These are phyloP conservation scores for Spilarctia lutea DNA, from an alignment of 2,888 invertebrate genomes.

Conservation along the genomic window DNA sequence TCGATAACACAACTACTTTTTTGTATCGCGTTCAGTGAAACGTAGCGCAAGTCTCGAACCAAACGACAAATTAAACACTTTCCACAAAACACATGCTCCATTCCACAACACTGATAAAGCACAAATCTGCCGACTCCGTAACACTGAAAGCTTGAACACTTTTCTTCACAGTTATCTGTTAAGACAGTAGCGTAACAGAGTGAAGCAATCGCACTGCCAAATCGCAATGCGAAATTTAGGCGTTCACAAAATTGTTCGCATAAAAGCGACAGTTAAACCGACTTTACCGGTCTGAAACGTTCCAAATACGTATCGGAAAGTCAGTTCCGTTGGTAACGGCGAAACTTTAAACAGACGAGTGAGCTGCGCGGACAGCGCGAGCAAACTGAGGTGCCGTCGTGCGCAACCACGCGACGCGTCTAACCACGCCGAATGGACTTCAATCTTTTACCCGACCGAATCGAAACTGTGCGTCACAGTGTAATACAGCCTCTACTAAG, in stretches of 20 bases:
- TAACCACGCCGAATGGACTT: constrained; percentile 75
- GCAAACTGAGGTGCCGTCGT: constrained; percentile 78
- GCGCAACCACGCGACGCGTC: constrained; percentile 75
- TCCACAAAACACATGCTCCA: constrained; percentile 78
- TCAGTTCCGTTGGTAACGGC: constrained; percentile 55
- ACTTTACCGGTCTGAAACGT: constrained; percentile 81
- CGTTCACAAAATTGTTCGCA: constrained; percentile 71
- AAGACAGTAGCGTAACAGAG: constrained; percentile 75
- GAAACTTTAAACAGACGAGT: constrained; percentile 70
- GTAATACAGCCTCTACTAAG: constrained; percentile 48
- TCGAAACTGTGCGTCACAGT: constrained; percentile 60
- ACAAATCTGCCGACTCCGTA: constrained; percentile 74
- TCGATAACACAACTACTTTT: constrained; percentile 77
- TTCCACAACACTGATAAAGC: constrained; percentile 78
- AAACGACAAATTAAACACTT: constrained; percentile 76
- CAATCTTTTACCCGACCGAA: constrained; percentile 82
- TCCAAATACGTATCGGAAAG: constrained; percentile 77
- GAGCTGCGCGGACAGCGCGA: constrained; percentile 83
- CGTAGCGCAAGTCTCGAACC: constrained; percentile 70
- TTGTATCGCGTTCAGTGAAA: constrained; percentile 77
- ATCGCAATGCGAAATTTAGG: constrained; percentile 81
- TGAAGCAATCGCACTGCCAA: constrained; percentile 78
- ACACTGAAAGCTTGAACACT: constrained; percentile 78
- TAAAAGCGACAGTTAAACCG: constrained; percentile 79
- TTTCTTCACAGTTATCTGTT: constrained; percentile 81